Percentiles rank a stretch among this genome's conserved stretches.
Evolutionary conservation across 1,140 invertebrate genomes (phyloP).

Genomic region (Leguminivora glycinivorella): DNA sequence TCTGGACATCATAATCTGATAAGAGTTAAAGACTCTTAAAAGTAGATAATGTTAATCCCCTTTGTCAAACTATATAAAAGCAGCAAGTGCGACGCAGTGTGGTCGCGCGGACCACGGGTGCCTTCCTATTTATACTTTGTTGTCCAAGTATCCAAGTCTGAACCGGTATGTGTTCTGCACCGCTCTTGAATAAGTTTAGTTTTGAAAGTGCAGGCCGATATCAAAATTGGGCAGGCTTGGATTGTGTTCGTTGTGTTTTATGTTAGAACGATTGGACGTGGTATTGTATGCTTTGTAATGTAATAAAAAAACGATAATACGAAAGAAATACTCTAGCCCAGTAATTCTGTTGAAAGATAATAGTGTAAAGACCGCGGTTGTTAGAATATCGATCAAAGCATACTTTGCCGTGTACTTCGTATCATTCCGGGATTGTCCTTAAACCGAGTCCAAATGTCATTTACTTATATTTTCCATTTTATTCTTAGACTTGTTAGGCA

Average conservation of each 20-base stretch:
- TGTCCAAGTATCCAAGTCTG: slow-evolving; percentile 4
- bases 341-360: too few species aligned
- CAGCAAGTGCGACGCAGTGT: not conserved
- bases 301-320: too few species aligned
- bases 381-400: not conserved
- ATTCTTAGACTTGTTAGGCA: slow-evolving; percentile 13
- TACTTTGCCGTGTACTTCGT: slow-evolving; percentile 4
- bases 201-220: not conserved
- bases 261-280: not conserved
- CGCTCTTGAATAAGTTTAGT: not conserved
- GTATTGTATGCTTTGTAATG: not conserved
- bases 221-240: not conserved
- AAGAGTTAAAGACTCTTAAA: too few species aligned
- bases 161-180: not conserved
- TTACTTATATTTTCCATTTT: slow-evolving; percentile 2
- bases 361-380: not conserved
- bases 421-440: slow-evolving; percentile 25
- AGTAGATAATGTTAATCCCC: not conserved
- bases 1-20: too few species aligned
- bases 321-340: too few species aligned
- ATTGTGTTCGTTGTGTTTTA: slow-evolving; percentile 9
- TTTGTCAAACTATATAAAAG: not conserved
- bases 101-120: not conserved
- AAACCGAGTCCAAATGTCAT: not conserved
- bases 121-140: slow-evolving; percentile 14